Evolutionary conservation across 1,140 invertebrate species (phyloP).

Genomic region (Aphis craccivora): DNA sequence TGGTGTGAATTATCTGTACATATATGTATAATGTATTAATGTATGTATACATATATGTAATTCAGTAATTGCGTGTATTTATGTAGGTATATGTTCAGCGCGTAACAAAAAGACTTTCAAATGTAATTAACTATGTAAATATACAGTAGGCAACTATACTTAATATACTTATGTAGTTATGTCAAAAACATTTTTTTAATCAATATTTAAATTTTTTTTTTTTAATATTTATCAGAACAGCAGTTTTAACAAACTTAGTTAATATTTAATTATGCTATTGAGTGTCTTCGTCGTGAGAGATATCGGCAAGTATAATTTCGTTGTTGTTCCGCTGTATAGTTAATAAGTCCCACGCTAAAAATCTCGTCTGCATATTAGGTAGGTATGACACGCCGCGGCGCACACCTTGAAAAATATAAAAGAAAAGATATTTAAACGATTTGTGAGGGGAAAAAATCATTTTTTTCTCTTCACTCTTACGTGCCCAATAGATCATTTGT

Average conservation of each 20-base stretch:
- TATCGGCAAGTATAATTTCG: background rate
- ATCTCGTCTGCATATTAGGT: background rate
- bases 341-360: conserved; percentile 25
- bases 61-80: too few species aligned
- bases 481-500: background rate
- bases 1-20: background rate
- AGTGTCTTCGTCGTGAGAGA: background rate
- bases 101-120: background rate
- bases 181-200: background rate
- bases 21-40: background rate
- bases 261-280: background rate
- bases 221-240: background rate
- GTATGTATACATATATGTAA: background rate
- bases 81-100: background rate
- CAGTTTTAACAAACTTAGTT: background rate
- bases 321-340: background rate
- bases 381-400: background rate
- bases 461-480: background rate
- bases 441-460: background rate
- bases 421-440: conserved; percentile 4
- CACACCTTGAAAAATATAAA: conserved; percentile 26
- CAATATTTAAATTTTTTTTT: background rate
- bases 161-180: background rate
- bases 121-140: conserved; percentile 8
- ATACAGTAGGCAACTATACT: background rate